Base-by-base conservation (phyloP, 2,888 invertebrate genomes). In the Ligdia adustata region DNA sequence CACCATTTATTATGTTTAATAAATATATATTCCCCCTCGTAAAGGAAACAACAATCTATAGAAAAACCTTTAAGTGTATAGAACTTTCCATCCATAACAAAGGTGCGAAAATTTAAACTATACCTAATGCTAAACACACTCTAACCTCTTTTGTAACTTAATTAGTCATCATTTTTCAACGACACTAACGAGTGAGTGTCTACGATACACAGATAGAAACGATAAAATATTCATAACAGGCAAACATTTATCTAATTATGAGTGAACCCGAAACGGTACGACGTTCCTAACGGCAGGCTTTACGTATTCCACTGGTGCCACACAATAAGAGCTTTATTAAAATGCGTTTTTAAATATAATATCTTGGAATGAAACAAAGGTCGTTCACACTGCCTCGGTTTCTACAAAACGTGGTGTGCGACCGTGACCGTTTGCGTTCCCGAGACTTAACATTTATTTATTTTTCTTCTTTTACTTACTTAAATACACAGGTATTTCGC, bases 331-430 rank as follows among this genome's bases (percentile, higher is more conserved):
- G 76, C 73, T 75, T 82, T 86, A 84, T 83, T 84, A 85, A 81
- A 85, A 86, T 86, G 77, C 78, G 76, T 82, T 83, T 82, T 81
- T 79, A 79, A 85, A 82, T 76, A 79, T 82, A 79, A 81, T 82
- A 84, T 79, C 79, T 79, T 73, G 76, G 75, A 75, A 80, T 70
- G 70, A 68, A 74, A 63, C 66, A 60, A 71, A 79, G 88, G 83
- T 86, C 87, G 65, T 86, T 87, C 76, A 88, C 87, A 80, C 73
- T 69, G 66, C 53, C 62, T 64, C 63, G 66, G 69, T 64, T 73
- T 69, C 73, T 71, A 74, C 72, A 70, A 72, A 71, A 68, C 69
- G 69, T 66, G 68, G 76, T 74, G 76, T 76, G 72, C 62, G 71
- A 80, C 79, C 80, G 80, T 81, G 79, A 82, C 79, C 75, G 72